These are phyloP conservation scores for Hydrochoerus hydrochaeris DNA, from an alignment of 2,113 vertebrate species.

Conservation along the genomic window DNA sequence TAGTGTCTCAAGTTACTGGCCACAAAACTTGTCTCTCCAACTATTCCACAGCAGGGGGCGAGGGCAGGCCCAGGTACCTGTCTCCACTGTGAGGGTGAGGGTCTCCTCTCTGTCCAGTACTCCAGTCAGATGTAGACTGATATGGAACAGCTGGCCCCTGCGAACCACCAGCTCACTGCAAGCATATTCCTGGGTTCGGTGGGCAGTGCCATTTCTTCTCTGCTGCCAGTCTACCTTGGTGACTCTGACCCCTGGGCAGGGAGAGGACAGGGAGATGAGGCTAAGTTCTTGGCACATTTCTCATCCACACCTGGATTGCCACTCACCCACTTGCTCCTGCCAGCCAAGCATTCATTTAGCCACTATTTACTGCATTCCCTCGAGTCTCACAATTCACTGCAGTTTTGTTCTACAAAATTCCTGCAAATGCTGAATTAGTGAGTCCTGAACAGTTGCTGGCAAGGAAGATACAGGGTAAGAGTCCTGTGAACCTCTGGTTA, in stretches of 20 bases:
- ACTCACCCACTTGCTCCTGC: accelerated
- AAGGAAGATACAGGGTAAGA: background rate
- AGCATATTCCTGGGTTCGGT: constrained; percentile 84
- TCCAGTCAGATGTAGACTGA: constrained; percentile 84
- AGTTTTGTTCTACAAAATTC: background rate
- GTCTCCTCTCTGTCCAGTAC: constrained; percentile 75
- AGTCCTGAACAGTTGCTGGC: background rate
- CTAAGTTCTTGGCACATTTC: accelerated
- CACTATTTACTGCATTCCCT: accelerated
- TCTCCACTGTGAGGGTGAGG: constrained; percentile 85
- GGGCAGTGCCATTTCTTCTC: constrained; percentile 73
- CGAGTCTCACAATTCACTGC: background rate
- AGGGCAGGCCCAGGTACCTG: constrained; percentile 77
- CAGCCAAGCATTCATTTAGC: too few relatives aligned
- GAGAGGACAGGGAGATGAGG: background rate
- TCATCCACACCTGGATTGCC: accelerated
- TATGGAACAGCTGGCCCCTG: constrained; percentile 82
- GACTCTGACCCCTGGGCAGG: constrained; percentile 70
- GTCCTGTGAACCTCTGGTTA: background rate
- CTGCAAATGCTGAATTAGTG: background rate
- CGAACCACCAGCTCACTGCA: constrained; percentile 80
- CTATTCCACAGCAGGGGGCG: background rate
- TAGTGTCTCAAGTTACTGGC: background rate
- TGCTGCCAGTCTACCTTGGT: constrained; percentile 82
- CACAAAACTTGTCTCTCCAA: background rate